Conservation (phyloP, 2,113 vertebrate genomes). For the Tachycineta bicolor region DNA sequence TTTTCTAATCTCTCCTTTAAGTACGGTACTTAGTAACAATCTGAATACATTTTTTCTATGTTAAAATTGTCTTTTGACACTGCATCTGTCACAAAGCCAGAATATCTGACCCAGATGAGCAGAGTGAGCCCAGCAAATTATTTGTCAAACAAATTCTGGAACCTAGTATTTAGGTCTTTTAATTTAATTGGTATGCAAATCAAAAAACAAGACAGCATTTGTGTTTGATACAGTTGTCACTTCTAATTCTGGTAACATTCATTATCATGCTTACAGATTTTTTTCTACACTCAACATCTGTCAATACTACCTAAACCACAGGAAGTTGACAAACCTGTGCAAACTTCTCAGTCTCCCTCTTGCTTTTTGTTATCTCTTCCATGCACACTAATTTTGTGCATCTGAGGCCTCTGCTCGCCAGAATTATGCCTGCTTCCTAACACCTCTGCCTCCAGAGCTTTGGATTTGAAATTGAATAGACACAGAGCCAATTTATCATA, state of each 20-base stretch:
- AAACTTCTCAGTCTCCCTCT: slow-evolving; percentile 89
- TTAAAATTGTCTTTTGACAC: slow-evolving; percentile 64
- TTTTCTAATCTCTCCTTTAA: slow-evolving; percentile 60
- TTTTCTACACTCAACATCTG: slow-evolving; percentile 85
- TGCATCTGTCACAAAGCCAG: slow-evolving; percentile 83
- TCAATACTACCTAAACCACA: slow-evolving; percentile 88
- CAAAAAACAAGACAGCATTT: slow-evolving; percentile 81
- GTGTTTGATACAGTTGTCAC: slow-evolving; percentile 86
- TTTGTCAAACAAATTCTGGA: slow-evolving; percentile 90
- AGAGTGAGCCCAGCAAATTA: slow-evolving; percentile 89
- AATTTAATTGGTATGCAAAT: slow-evolving; percentile 83
- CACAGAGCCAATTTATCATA: slow-evolving; percentile 99
- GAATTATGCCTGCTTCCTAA: slow-evolving; percentile 89
- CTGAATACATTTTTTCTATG: slow-evolving; percentile 71
- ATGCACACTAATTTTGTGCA: slow-evolving; percentile 90
- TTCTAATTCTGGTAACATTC: slow-evolving; percentile 86
- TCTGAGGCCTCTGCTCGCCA: slow-evolving; percentile 88
- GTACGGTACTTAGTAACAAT: slow-evolving; percentile 76
- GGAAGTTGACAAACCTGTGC: slow-evolving; percentile 89
- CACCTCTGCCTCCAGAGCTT: slow-evolving; percentile 94
- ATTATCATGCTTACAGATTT: slow-evolving; percentile 85
- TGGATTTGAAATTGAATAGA: slow-evolving; percentile 99
- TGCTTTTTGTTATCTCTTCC: slow-evolving; percentile 88
- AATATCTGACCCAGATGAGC: slow-evolving; percentile 84
- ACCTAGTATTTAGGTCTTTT: slow-evolving; percentile 80